Evolutionary conservation across 2,888 invertebrate genomes (phyloP), one percentile per base, ranked within the genome.

Genomic region (Philhelius pedissequus): DNA sequence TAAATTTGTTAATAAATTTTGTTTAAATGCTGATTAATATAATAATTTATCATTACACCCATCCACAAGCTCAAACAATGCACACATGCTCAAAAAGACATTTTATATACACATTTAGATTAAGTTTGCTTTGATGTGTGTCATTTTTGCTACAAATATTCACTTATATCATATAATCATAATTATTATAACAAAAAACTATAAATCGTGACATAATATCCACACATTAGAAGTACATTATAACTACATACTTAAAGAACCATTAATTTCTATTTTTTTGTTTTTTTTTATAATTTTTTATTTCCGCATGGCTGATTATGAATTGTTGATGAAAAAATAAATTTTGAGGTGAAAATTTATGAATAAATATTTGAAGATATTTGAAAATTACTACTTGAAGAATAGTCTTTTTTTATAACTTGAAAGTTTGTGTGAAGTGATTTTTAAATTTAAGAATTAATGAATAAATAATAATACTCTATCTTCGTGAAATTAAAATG

Each of bases 71-170:
- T 27, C 62, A 27, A 18, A 8, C n/a, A n/a, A n/a, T n/a, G n/a
- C 35, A 35, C 60, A 73, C 73, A 68, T 69, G 69, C 75, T 75
- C 64, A 35, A 27, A 76, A 66, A 68, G 18, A 58, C 40, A 43
- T 27, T 30, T 52, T n/a, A n/a, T n/a, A n/a, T n/a, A n/a, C n/a
- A n/a, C n/a, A n/a, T n/a, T n/a, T 54, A 62, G 52, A 74, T 27
- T 76, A 71, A 71, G 35, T 76, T 68, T 69, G 74, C 76, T 76
- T 81, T 76, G 66, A 81, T 76, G 66, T 80, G 43, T 75, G 40
- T 50, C 20, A 32, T 40, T 45, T 56, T 48, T 62, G 64, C 40
- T 48, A 45, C 9, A 68, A 56, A 68, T n/a, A 70, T 48, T 68
- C 80, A 81, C 64, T 58, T 62, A 18, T 20, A 56, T 58, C 22